Percentiles rank a stretch among this genome's conserved stretches.
These are phyloP conservation scores for Netelia melanura DNA, from an alignment of 2,888 invertebrate genomes.

Conservation along the genomic window DNA sequence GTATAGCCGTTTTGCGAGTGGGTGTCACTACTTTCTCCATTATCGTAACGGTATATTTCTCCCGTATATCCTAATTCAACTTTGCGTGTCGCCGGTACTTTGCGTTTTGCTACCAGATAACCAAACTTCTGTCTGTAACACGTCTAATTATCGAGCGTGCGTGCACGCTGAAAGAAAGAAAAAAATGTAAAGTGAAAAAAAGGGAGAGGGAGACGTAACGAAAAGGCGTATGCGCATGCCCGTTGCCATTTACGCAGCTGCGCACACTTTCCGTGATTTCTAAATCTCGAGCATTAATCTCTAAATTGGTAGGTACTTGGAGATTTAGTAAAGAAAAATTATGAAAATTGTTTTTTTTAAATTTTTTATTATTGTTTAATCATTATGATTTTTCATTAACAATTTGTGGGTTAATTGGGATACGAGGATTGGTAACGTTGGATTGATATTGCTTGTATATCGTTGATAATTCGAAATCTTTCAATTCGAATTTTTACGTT, in stretches of 20 bases:
- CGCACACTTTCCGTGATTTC: conserved; percentile 35
- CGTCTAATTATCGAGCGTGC: background rate
- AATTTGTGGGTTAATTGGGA: too few relatives aligned
- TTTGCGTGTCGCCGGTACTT: conserved; percentile 71
- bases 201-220: background rate
- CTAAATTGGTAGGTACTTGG: conserved; percentile 10
- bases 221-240: conserved; percentile 20
- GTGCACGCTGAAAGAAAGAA: background rate
- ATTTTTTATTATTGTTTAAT: background rate
- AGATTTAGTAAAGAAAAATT: background rate
- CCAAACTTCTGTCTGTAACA: conserved; percentile 59
- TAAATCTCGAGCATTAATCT: conserved; percentile 16
- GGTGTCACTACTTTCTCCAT: conserved; percentile 80
- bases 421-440: too few relatives aligned
- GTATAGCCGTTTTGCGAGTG: conserved; percentile 62
- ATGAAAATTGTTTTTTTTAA: too few relatives aligned
- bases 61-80: conserved; percentile 77
- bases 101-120: conserved; percentile 51
- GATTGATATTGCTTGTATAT: too few relatives aligned
- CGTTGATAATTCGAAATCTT: too few relatives aligned
- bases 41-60: conserved; percentile 79
- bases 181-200: background rate
- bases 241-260: conserved; percentile 36
- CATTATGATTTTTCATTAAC: background rate
- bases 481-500: background rate